Evolutionary conservation across 1,140 invertebrate species (phyloP).

Genomic region (Drosophila orosa): DNA sequence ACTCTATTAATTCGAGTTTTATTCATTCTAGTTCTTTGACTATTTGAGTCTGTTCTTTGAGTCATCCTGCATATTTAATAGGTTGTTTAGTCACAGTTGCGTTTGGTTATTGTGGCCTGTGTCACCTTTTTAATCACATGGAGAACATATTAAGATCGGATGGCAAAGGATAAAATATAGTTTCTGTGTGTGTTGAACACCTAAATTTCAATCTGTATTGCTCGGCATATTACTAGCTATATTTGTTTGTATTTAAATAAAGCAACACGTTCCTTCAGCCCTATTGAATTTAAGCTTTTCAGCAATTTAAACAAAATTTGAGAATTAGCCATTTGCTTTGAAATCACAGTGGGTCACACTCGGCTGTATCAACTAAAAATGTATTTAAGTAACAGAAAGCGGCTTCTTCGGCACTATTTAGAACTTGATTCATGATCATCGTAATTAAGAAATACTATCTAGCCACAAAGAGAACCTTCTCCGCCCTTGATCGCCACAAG

Average conservation of each 20-base stretch:
- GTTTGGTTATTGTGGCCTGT: not conserved
- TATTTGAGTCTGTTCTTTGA: not conserved
- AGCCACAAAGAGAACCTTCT: not conserved
- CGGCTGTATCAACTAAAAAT: no score
- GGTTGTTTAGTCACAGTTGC: not conserved
- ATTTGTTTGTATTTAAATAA: no score
- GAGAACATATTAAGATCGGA: no score
- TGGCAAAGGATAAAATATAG: no score
- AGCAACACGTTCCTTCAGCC: not conserved
- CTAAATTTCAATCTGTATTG: not conserved
- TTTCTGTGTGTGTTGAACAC: not conserved
- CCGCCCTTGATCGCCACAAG: not conserved
- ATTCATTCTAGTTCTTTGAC: not conserved
- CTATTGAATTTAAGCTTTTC: not conserved
- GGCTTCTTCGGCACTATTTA: no score
- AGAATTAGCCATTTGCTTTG: no score
- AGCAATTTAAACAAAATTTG: not conserved
- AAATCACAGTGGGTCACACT: no score
- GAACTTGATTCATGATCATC: not conserved
- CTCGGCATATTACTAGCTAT: not conserved
- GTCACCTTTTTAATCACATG: no score
- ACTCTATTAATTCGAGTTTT: constrained; percentile 11
- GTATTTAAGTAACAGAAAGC: no score
- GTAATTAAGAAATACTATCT: not conserved
- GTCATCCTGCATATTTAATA: not conserved